Evolutionary conservation across 1,140 invertebrate genomes (phyloP).

Genomic region (Nymphalis io): DNA sequence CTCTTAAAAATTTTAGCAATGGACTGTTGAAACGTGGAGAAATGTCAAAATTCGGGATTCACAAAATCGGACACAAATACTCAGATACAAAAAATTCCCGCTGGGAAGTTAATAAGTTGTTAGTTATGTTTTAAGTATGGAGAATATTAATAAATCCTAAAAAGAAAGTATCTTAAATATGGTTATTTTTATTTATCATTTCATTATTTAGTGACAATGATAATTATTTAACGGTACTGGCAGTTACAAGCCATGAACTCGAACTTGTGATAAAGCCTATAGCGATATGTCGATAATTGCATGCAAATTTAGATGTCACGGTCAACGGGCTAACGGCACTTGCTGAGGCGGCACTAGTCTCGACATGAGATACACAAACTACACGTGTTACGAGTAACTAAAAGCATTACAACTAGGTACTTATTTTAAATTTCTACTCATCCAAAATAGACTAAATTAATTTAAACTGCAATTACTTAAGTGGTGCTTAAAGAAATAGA

Average conservation of each 20-base stretch:
- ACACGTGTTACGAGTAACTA: neutral
- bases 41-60: too few relatives aligned
- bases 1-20: too few relatives aligned
- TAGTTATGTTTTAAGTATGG: too few relatives aligned
- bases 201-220: neutral
- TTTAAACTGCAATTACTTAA: neutral
- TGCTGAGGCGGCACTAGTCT: neutral
- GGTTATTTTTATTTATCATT: neutral
- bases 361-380: neutral
- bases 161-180: neutral
- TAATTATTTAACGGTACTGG: conserved; percentile 8
- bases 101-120: too few relatives aligned
- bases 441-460: too few relatives aligned
- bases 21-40: too few relatives aligned
- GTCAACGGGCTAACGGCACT: conserved; percentile 47
- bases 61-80: too few relatives aligned
- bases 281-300: conserved; percentile 50
- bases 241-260: neutral
- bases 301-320: conserved; percentile 54
- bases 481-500: too few relatives aligned
- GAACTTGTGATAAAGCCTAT: conserved; percentile 4
- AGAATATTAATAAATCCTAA: neutral
- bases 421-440: too few relatives aligned
- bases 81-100: too few relatives aligned
- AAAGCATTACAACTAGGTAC: neutral